Base-by-base conservation (phyloP, 2,797 vertebrate species). In the Myotis vivesi region DNA sequence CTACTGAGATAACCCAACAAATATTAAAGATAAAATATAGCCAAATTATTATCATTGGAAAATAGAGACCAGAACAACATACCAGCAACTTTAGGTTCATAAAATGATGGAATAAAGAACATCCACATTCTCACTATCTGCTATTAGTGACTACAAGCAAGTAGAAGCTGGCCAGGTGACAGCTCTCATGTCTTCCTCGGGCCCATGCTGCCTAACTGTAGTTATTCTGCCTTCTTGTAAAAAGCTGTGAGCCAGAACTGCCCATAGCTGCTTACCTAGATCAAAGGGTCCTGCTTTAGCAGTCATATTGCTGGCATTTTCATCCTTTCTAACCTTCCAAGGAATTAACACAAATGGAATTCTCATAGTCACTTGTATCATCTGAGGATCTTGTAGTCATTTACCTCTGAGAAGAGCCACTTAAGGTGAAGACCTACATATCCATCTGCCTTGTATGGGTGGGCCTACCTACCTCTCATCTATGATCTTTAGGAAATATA, bases 11-110 rank as follows among this genome's bases (percentile, higher is more conserved):
- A 89, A 44, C 8, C 15, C 22, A 89, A 49, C 23, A 94, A 92
- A 95, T 38, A 4, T 16, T 77, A 44, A 94, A 86, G 51, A 16
- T 33, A 89, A 91, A 89, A 62, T 20, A 90, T 13, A 82, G 22
- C 13, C n/a, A 79, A 91, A 79, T 87, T 80, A 51, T 89, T 72
- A 92, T 36, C n/a, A 59, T 1, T 79, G 25, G 73, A 82, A 96
- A 94, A 93, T 15, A 89, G 62, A 8, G 7, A 22, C 3, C 17
- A 36, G 88, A 90, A 6, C n/a, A 44, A 82, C 8, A 69, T 28
- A 30, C 19, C 3, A 36, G 36, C 3, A 93, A 85, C n/a, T 77
- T 72, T 23, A 79, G 25, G n/a, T 91, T 62, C 44, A 81, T 55
- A 75, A 68, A 90, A 57, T 68, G 5, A 73, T 69, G 10, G 68